Conservation (phyloP, 2,113 vertebrate species). For the Heteronetta atricapilla region DNA sequence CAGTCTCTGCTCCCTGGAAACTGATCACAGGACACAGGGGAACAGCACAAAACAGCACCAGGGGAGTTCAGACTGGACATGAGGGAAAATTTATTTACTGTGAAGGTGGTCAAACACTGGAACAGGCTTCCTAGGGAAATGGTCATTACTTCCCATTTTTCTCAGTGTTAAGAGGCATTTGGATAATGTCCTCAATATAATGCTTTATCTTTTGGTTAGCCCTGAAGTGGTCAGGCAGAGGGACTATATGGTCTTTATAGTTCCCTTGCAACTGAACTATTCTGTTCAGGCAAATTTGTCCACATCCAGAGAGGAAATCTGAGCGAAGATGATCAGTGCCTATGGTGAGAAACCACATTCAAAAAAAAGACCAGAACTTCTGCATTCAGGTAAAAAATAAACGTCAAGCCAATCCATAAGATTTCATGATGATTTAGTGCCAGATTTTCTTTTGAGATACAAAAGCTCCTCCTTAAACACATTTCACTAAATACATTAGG, state of each 20-base stretch:
- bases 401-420: neutral
- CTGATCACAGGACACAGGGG: neutral
- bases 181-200: neutral
- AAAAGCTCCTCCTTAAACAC: neutral
- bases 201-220: neutral
- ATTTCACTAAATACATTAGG: neutral
- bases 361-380: neutral
- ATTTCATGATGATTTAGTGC: neutral
- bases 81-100: neutral
- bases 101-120: neutral
- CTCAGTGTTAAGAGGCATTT: neutral
- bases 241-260: neutral
- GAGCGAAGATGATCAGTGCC: neutral
- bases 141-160: neutral
- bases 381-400: neutral
- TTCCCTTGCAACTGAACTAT: neutral
- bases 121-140: neutral
- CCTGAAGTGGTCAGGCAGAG: neutral
- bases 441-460: neutral
- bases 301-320: neutral
- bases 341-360: neutral
- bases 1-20: neutral
- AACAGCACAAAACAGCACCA: neutral
- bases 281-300: neutral
- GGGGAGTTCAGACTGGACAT: neutral